phyloP scores from a whole-genome alignment of 2,113 vertebrate genomes.

The Hyperopisus bebe region DNA sequence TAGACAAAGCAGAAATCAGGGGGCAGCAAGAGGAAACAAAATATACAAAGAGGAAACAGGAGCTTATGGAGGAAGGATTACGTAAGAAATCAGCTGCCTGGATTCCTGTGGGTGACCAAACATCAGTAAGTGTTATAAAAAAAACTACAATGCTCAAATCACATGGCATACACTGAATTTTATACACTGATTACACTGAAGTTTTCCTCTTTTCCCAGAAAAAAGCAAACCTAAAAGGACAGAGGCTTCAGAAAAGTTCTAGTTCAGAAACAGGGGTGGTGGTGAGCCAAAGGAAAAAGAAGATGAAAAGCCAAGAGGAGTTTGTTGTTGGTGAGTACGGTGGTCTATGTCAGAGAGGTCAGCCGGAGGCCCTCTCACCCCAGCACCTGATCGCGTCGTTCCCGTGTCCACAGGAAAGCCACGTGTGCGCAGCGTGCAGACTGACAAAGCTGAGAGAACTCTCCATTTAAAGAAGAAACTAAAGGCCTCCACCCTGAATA shows the following conservation, averaged over 20 bases:
- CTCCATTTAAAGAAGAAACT: neutral
- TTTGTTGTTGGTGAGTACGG: constrained; percentile 41
- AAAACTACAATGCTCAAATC: neutral
- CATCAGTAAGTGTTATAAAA: neutral
- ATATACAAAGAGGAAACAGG: constrained; percentile 1
- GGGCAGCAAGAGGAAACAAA: neutral
- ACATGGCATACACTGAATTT: neutral
- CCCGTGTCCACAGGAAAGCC: constrained; percentile 12
- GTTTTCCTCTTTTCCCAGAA: constrained; percentile 11
- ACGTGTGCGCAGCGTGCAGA: neutral
- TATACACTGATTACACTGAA: neutral
- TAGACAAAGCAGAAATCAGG: constrained; percentile 15
- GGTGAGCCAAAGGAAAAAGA: constrained; percentile 5
- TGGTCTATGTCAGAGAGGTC: neutral
- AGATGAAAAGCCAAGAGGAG: constrained; percentile 27
- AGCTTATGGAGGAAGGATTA: neutral
- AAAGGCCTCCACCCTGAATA: neutral
- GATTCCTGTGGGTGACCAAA: neutral
- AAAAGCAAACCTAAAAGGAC: constrained; percentile 20
- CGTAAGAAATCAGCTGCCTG: neutral
- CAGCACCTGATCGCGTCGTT: neutral
- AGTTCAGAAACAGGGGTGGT: constrained; percentile 13
- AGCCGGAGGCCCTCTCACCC: neutral
- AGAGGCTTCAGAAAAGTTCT: constrained; percentile 14
- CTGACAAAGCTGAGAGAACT: neutral